Base-by-base conservation (phyloP, 2,888 invertebrate species). In the Gonocerus acuteangulatus region DNA sequence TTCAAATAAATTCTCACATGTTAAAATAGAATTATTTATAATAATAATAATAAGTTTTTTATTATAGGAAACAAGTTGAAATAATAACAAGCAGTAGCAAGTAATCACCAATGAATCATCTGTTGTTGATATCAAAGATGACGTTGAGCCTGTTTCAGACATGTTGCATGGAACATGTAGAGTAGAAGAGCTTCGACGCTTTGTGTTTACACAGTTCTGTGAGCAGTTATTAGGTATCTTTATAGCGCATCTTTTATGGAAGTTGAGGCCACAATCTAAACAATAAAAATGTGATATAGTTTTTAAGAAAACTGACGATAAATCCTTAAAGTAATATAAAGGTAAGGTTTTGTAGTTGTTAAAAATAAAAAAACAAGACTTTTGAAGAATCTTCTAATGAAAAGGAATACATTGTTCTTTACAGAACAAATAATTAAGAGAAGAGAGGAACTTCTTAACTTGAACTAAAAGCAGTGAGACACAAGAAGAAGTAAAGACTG, bases 161-260 rank as follows among this genome's bases (percentile, higher is more conserved):
- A 87, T 85, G 72, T 87, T 82, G 45, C 81, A 78, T 62, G 78
- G 76, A 60, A 79, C 76, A 67, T 76, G 76, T 18, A 79, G 72
- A 72, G 77, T 72, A 39, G 77, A 75, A 68, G 76, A 75, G 45
- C 77, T 71, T 34, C 78, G 68, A 62, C 73, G 71, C 60, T 73
- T 70, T 60, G 60, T 22, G 51, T 62, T 65, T 18, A 51, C 45
- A 73, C 73, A 63, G 71, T 68, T 73, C 67, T 82, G 82, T 60
- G 85, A 84, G 78, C 99, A 99, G 79, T 99, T 96, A 74, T 96
- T 95, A 51, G 97, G 97, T 67, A 99, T 92, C 78, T 95, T 96
- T 67, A 95, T 91, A 48, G 89, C 89, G 75, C 91, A 99, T 52
- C 97, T 83, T 76, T 99, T 99, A 80, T 99, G 99, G 79, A 94